Evolutionary conservation across 2,888 invertebrate genomes (phyloP).

Genomic region (Drosophila paranaensis): DNA sequence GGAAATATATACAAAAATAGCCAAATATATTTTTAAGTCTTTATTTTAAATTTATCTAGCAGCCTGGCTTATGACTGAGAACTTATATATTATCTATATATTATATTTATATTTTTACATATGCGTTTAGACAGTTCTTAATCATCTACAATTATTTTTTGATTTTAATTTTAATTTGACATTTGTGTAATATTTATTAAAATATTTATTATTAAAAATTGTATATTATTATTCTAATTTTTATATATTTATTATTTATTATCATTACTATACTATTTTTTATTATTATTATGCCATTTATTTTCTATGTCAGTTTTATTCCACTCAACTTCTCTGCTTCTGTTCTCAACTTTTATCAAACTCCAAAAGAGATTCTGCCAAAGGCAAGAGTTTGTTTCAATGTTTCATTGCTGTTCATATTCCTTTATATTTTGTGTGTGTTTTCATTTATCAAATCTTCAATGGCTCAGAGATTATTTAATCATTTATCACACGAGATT

Average conservation of each 20-base stretch:
- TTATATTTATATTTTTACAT: too few species aligned
- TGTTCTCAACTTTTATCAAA: neutral
- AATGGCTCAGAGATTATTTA: constrained; percentile 35
- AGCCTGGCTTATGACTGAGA: too few species aligned
- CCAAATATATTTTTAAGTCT: too few species aligned
- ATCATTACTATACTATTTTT: too few species aligned
- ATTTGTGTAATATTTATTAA: neutral
- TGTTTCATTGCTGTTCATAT: neutral
- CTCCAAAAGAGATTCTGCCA: constrained; percentile 6
- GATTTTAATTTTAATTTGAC: too few species aligned
- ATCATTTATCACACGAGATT: constrained; percentile 44
- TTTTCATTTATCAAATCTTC: constrained; percentile 19
- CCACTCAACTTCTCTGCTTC: neutral
- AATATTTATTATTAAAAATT: neutral
- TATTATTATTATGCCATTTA: neutral
- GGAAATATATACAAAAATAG: too few species aligned
- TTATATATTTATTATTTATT: too few species aligned
- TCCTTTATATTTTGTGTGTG: neutral
- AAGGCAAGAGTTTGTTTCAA: neutral
- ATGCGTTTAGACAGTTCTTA: too few species aligned
- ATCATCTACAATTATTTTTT: too few species aligned
- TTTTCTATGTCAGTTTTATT: neutral
- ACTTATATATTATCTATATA: too few species aligned
- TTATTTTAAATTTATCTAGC: too few species aligned
- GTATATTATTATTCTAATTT: too few species aligned